Evolutionary conservation across 2,888 invertebrate species (phyloP).

Genomic region (Acanthosepion esculentum): DNA sequence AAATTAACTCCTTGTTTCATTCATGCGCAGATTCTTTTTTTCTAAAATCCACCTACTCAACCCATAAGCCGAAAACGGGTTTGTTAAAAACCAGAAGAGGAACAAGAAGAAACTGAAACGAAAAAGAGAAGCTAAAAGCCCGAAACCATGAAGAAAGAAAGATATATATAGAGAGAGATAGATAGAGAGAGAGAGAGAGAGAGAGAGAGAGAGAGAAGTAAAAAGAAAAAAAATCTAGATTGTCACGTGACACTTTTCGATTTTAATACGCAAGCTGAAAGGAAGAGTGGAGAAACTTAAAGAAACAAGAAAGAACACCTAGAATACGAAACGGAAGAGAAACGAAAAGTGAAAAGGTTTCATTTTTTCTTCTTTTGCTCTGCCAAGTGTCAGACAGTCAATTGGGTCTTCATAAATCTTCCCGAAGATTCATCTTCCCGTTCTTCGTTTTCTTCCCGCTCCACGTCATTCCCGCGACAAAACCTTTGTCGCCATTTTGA

Average conservation of each 20-base stretch:
- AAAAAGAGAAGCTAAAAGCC: neutral
- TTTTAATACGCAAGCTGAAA: neutral
- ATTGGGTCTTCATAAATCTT: slow-evolving; percentile 1
- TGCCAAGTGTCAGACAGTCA: slow-evolving; percentile 33
- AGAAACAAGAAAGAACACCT: neutral
- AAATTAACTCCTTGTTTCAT: neutral
- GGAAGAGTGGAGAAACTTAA: neutral
- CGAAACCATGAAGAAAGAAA: neutral
- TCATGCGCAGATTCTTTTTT: neutral
- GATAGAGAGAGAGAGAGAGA: too few species aligned
- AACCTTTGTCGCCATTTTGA: neutral
- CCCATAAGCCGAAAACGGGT: neutral
- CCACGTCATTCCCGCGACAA: neutral
- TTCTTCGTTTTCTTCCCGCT: neutral
- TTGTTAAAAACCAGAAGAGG: too few species aligned
- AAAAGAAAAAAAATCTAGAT: neutral
- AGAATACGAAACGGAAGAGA: neutral
- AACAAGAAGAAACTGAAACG: neutral
- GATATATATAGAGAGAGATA: too few species aligned
- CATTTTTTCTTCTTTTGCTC: neutral
- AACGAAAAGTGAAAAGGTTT: neutral
- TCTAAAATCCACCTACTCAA: neutral
- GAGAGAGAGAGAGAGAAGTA: too few species aligned
- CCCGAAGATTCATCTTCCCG: neutral
- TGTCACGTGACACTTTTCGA: neutral